phyloP scores from a whole-genome alignment of 1,140 invertebrate genomes.

The Lepidurus couesii region DNA sequence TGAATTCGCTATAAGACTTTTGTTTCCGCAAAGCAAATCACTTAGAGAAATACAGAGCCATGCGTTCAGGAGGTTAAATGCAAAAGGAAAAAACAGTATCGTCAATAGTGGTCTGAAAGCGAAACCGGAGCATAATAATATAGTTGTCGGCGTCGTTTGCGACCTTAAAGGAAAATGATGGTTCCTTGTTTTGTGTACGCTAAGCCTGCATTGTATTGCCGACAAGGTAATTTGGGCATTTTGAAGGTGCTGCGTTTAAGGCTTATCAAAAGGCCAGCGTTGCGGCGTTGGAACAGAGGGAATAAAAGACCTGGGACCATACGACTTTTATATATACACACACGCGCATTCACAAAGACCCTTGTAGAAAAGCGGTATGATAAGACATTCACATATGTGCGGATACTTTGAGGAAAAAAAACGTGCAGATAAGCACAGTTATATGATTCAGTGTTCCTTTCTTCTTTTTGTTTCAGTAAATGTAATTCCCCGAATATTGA shows the following conservation, averaged over 20 bases:
- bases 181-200: constrained; percentile 3
- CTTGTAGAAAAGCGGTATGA: background rate
- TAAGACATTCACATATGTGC: constrained; percentile 5
- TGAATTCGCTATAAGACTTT: no score
- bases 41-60: no score
- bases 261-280: constrained; percentile 4
- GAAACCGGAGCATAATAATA: background rate
- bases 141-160: background rate
- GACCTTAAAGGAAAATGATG: background rate
- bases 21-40: no score
- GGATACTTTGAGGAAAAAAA: background rate
- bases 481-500: background rate
- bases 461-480: background rate
- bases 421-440: background rate
- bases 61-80: no score
- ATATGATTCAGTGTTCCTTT: background rate
- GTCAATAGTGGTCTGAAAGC: background rate
- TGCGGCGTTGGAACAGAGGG: background rate
- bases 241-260: constrained; percentile 12
- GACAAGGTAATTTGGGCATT: constrained; percentile 15
- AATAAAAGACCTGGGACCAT: background rate
- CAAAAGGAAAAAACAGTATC: background rate
- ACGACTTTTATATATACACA: constrained; percentile 2
- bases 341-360: constrained; percentile 1
- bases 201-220: background rate